Evolutionary conservation across 2,888 invertebrate species (phyloP), one percentile per base, ranked within the genome.

Genomic region (Spodoptera littoralis): DNA sequence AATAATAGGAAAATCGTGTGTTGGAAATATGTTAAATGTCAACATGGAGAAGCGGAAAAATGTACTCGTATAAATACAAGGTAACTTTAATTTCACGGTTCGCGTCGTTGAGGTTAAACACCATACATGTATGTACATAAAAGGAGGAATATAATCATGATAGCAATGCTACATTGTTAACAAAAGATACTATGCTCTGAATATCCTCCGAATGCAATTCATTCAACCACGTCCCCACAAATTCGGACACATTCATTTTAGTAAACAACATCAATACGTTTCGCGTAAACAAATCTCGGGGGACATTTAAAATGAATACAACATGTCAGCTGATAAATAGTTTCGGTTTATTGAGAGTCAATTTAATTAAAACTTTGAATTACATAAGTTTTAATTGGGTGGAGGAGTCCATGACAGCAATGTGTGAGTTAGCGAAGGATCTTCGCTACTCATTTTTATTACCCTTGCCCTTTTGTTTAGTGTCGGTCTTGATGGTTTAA

Each of bases 281-380:
- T 24, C 53, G 36, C 56, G 46, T 54, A 48, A 70, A 75, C 54
- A 60, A 65, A 77, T 61, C 66, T 63, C 66, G n/a, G 42, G 48
- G 63, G 63, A 65, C 67, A 60, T 75, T 68, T 58, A 64, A 64
- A 75, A 76, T 50, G 61, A 76, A 75, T 63, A 72, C 63, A 76
- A 42, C 58, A 76, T 65, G 64, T 56, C 63, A 64, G 64, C 74
- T 70, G 68, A 77, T 80, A 77, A 82, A 85, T 85, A 84, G 85
- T 84, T 82, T 65, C 63, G 72, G 76, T 83, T 84, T 81, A 81
- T 83, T 82, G 84, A 73, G 82, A 84, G 82, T 83, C 77, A 69
- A 80, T 82, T 83, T 84, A 82, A 86, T 86, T 86, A 84, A 85
- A 86, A 86, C 79, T 86, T 86, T 71, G 78, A 71, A 86, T 86